Evolutionary conservation across 2,113 vertebrate genomes (phyloP), one percentile per base, ranked within the genome.

Genomic region (Morone saxatilis): DNA sequence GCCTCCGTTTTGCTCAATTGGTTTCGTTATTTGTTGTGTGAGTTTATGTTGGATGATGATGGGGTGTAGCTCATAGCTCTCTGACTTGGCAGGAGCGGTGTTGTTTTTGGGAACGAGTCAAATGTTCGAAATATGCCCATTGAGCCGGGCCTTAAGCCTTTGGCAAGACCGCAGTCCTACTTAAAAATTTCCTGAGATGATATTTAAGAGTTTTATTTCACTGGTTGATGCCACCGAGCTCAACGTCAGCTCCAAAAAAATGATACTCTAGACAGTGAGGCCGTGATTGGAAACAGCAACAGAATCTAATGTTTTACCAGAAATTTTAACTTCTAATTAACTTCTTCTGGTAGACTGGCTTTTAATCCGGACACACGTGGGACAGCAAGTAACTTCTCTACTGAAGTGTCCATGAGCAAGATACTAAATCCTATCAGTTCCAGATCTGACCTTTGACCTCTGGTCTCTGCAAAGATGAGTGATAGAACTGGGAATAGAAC

Each of bases 81-180:
- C 56, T 5, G 62, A 63, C 82, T 91, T 93, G 93, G 92, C 90
- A 89, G 89, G 48, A 85, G 10, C 38, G 0, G 47, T 90, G 88
- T 93, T 92, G 87, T 88, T 88, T 86, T 91, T 92, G 93, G 90
- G 86, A 85, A 19, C 0, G 51, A 86, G 76, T 92, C 88, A 92
- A 92, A 90, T 31, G 85, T 88, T 92, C 59, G 3, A 86, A 91
- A 89, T 87, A 86, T 91, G 82, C 81, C 87, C 86, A 67, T 41
- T 50, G 40, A 88, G 70, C 48, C 7, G 75, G 76, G 78, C 25
- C 45, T 67, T 59, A 69, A 85, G 86, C 71, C 85, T 48, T 84
- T 87, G 84, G 89, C 79, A 50, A 80, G 72, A 71, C 87, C 48
- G 48, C 80, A 17, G 81, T 36, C 84, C 83, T 68, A 65, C 86